Evolutionary conservation across 2,797 vertebrate genomes (phyloP).

Genomic region (Stomatorhinus walkeri): DNA sequence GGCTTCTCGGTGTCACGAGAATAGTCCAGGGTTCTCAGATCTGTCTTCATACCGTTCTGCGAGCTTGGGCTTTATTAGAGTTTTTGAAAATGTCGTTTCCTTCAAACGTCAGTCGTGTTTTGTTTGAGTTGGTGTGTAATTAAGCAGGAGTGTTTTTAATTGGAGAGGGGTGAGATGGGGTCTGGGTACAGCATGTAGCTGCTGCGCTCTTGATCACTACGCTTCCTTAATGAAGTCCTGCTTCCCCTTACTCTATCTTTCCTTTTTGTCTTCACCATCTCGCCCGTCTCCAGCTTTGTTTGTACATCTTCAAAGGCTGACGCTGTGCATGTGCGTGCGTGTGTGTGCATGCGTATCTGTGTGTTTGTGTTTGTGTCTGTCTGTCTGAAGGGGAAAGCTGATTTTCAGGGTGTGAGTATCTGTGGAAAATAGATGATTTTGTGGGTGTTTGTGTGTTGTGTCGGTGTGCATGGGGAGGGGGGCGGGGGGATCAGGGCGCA

Average conservation of each 20-base stretch:
- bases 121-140: constrained; percentile 19
- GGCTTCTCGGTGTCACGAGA: background rate
- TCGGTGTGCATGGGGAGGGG: constrained; percentile 47
- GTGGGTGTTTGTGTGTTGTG: constrained; percentile 33
- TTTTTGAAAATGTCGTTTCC: background rate
- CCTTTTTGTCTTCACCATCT: constrained; percentile 1
- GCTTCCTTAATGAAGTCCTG: background rate
- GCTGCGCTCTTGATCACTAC: background rate
- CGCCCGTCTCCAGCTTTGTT: background rate
- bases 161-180: constrained; percentile 15
- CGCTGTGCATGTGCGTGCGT: constrained; percentile 5
- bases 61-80: background rate
- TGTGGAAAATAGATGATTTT: constrained; percentile 20
- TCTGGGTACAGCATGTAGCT: constrained; percentile 8
- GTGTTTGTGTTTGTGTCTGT: background rate
- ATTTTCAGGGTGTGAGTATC: background rate
- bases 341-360: background rate
- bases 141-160: constrained; percentile 3
- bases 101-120: constrained; percentile 3
- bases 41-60: background rate
- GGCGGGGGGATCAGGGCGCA: constrained; percentile 61
- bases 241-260: background rate
- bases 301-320: constrained; percentile 25
- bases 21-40: background rate
- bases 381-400: constrained; percentile 21